These are phyloP conservation scores for Falco peregrinus DNA, from an alignment of 2,797 vertebrate genomes.

Conservation along the genomic window DNA sequence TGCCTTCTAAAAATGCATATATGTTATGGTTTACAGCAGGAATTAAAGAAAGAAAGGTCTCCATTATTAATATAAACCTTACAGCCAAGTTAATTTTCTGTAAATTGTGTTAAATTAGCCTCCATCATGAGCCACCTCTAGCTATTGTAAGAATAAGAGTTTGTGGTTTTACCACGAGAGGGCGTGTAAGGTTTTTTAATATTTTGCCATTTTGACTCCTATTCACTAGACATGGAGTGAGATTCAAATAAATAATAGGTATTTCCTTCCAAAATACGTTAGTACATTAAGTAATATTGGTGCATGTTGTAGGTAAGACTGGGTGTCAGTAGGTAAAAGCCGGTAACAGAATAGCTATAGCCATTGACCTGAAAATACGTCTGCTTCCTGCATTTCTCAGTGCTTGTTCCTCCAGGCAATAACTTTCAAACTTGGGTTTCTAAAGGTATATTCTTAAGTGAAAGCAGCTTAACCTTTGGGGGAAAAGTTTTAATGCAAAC, in stretches of 20 bases:
- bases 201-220: slow-evolving; percentile 9
- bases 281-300: neutral
- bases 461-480: slow-evolving; percentile 22
- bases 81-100: neutral
- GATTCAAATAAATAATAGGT: neutral
- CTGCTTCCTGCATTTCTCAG: neutral
- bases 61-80: neutral
- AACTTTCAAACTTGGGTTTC: slow-evolving; percentile 9
- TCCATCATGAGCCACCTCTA: neutral
- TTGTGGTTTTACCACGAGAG: slow-evolving; percentile 62
- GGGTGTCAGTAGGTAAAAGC: neutral
- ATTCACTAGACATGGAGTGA: neutral
- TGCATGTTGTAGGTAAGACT: neutral
- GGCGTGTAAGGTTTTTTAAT: slow-evolving; percentile 63
- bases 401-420: neutral
- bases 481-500: neutral
- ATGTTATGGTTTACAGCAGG: neutral
- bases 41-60: neutral
- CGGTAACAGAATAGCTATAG: neutral
- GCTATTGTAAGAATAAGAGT: neutral
- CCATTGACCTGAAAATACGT: neutral
- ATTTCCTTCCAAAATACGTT: neutral
- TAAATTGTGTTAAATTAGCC: neutral
- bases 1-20: neutral
- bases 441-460: slow-evolving; percentile 14